Base-by-base conservation (phyloP, 37 sponge, comb jelly and placozoan species). In the Ephydatia muelleri region DNA sequence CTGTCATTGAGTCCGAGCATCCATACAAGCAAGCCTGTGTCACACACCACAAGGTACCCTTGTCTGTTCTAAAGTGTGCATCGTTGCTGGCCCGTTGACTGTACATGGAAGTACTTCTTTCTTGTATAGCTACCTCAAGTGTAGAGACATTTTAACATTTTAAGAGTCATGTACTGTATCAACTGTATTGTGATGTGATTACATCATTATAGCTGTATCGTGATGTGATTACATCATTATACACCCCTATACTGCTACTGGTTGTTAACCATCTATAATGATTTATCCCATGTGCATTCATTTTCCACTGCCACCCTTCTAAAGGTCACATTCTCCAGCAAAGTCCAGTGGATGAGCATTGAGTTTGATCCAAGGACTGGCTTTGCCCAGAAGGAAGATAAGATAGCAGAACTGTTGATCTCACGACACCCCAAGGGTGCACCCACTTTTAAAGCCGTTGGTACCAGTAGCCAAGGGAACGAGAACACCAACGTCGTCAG, bases 341-440 rank as follows among this genome's bases (percentile, higher is more conserved):
- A 73, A 67, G 97, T 97, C 30, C 88, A 90, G 66, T 97, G 97
- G 97, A 94, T 97, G 95, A 92, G 79, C 8, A 76, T 92, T 21
- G 97, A 97, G 87, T 87, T 97, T 84, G 93, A 92, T 57, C 88
- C 92, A 12, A 77, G 88, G 69, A 82, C 85, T 74, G 92, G 92
- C 14, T 93, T 93, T 86, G 92, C 94, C 38, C 97, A 94, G 76
- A 69, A 70, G 38, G 88, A 85, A 81, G 95, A 94, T 76, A 83
- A 88, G 34, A 74, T 94, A 13, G 88, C 82, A 38, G 84, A 87
- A 33, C 73, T 94, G 11, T 47, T 94, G 38, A 68, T 94, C 23
- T 88, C 91, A 28, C 82, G 70, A 2, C 0, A 2, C 64, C 32
- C 35, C 38, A n/a, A 57, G 37, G 16, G 22, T 28, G 36, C 84